phyloP scores from a whole-genome alignment of 2,113 vertebrate species.

The Lota lota region DNA sequence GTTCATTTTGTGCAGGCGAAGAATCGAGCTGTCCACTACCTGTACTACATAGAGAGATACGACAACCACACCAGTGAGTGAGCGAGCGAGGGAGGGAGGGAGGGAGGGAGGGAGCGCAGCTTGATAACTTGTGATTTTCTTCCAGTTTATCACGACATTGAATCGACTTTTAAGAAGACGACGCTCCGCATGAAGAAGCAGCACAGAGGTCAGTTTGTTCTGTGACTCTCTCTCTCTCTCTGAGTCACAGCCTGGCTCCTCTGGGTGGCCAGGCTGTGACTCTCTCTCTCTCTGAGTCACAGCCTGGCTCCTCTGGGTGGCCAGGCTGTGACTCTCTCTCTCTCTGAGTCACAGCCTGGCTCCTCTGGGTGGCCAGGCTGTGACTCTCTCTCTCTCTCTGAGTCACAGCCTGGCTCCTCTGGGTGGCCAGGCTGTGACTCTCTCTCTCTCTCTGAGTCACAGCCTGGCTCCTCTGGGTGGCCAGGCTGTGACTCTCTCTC shows the following conservation, averaged over 20 bases:
- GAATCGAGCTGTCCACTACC: slow-evolving; percentile 84
- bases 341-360: too few species aligned
- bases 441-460: too few species aligned
- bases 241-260: background rate
- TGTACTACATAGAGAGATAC: slow-evolving; percentile 85
- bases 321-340: background rate
- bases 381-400: too few species aligned
- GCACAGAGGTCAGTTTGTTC: slow-evolving; percentile 69
- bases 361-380: too few species aligned
- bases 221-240: background rate
- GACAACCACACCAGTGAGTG: slow-evolving; percentile 89
- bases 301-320: background rate
- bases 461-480: too few species aligned
- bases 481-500: too few species aligned
- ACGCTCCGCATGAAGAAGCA: slow-evolving; percentile 90
- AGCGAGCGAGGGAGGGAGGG: background rate
- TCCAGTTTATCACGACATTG: slow-evolving; percentile 90
- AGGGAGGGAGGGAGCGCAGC: slow-evolving; percentile 76
- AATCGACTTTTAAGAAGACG: slow-evolving; percentile 83
- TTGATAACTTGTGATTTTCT: slow-evolving; percentile 10
- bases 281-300: too few species aligned
- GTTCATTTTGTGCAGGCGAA: slow-evolving; percentile 78
- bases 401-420: too few species aligned
- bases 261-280: too few species aligned
- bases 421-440: too few species aligned